These are phyloP conservation scores for Ranitomeya imitator DNA, from an alignment of 2,113 vertebrate species.

Conservation along the genomic window DNA sequence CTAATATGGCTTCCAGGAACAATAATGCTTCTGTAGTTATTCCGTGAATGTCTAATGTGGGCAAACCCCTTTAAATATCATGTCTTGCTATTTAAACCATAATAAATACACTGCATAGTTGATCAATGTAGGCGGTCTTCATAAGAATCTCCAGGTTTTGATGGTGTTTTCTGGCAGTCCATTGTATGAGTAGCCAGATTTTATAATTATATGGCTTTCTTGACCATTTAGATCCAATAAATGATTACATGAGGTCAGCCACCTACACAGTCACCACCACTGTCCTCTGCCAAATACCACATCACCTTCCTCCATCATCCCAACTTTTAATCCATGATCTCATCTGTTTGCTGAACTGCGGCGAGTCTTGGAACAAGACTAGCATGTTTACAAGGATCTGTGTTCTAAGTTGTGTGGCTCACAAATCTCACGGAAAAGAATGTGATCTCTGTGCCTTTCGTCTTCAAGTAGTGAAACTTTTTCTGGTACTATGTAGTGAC, in stretches of 20 bases:
- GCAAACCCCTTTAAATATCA: neutral
- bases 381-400: conserved; percentile 45
- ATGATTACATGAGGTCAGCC: conserved; percentile 43
- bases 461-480: neutral
- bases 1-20: neutral
- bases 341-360: conserved; percentile 32
- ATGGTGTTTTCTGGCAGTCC: neutral
- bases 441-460: neutral
- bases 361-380: conserved; percentile 16
- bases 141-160: neutral
- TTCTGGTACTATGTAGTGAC: neutral
- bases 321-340: conserved; percentile 29
- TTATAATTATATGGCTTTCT: conserved; percentile 15
- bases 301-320: neutral
- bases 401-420: conserved; percentile 12
- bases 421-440: conserved; percentile 10
- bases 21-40: neutral
- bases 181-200: neutral
- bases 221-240: conserved; percentile 24
- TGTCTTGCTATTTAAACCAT: neutral
- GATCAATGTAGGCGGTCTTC: neutral
- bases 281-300: conserved; percentile 9
- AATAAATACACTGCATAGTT: neutral
- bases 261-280: neutral
- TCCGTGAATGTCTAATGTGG: neutral